Conservation (phyloP, 2,113 vertebrate species). For the Australoheros scitulus region DNA sequence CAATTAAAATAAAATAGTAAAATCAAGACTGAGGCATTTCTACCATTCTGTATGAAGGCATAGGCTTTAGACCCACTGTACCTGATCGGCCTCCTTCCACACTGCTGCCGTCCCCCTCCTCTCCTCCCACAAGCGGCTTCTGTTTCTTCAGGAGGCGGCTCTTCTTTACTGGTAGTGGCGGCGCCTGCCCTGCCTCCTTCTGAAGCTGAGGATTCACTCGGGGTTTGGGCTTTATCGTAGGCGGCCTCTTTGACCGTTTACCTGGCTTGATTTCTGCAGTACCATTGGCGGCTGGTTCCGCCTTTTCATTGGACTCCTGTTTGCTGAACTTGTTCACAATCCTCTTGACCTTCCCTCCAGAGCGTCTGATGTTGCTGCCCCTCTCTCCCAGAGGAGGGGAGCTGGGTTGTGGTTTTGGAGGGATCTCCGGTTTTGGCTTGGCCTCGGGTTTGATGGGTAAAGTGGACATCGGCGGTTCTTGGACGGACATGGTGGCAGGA, state of each 20-base stretch:
- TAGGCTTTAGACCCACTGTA: constrained; percentile 17
- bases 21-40: not conserved
- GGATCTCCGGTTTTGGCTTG: constrained; percentile 64
- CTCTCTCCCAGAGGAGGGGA: constrained; percentile 12
- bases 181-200: constrained; percentile 19
- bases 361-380: not conserved
- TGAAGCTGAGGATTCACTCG: not conserved
- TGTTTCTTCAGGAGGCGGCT: constrained; percentile 28
- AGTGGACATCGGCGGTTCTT: constrained; percentile 26
- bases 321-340: constrained; percentile 76
- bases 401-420: constrained; percentile 46
- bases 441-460: constrained; percentile 37
- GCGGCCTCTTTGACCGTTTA: constrained; percentile 42
- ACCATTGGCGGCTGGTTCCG: not conserved
- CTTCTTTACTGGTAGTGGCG: constrained; percentile 70
- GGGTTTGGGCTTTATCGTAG: constrained; percentile 67
- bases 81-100: constrained; percentile 71
- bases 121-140: not conserved
- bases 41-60: not conserved
- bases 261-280: rapidly evolving
- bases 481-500: constrained; percentile 68
- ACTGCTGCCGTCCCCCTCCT: constrained; percentile 6
- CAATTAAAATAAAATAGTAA: not conserved
- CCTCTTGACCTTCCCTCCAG: constrained; percentile 73
- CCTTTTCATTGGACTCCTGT: constrained; percentile 3